Conservation (phyloP, 2,888 invertebrate species). For the Himalopsyche anomala region DNA sequence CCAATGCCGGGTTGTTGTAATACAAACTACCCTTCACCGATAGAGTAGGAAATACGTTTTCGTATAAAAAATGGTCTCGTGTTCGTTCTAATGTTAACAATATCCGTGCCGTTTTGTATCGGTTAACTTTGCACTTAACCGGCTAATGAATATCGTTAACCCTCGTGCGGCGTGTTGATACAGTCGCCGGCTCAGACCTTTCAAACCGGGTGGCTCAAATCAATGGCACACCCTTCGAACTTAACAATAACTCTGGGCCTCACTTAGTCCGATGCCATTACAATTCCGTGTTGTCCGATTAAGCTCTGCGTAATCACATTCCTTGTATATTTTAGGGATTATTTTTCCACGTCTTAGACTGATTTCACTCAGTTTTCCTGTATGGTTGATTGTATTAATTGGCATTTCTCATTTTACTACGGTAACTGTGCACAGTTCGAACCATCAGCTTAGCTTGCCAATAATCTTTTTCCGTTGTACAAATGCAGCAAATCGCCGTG, state of each 20-base stretch:
- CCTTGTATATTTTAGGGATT: not conserved
- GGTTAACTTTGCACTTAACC: conserved; percentile 65
- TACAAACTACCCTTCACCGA: no score
- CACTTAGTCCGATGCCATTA: conserved; percentile 6
- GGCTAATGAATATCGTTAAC: conserved; percentile 62
- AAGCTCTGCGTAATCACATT: not conserved
- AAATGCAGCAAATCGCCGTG: no score
- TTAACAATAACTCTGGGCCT: conserved; percentile 46
- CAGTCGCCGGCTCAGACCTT: conserved; percentile 50
- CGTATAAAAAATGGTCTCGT: no score
- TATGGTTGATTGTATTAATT: no score
- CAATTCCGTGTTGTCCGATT: not conserved
- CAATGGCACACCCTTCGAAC: conserved; percentile 47
- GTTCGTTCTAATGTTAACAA: conserved; percentile 56
- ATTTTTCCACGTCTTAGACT: not conserved
- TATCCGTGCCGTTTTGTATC: conserved; percentile 61
- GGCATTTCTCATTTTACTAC: no score
- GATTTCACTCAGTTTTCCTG: not conserved
- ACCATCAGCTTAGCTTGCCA: no score
- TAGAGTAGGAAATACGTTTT: no score
- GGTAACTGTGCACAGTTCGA: no score
- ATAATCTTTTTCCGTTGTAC: no score
- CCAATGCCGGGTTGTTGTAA: no score
- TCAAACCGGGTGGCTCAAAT: conserved; percentile 49
- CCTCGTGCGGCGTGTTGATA: conserved; percentile 55